phyloP scores from a whole-genome alignment of 2,797 vertebrate species.

The Macroramphosus scolopax region DNA sequence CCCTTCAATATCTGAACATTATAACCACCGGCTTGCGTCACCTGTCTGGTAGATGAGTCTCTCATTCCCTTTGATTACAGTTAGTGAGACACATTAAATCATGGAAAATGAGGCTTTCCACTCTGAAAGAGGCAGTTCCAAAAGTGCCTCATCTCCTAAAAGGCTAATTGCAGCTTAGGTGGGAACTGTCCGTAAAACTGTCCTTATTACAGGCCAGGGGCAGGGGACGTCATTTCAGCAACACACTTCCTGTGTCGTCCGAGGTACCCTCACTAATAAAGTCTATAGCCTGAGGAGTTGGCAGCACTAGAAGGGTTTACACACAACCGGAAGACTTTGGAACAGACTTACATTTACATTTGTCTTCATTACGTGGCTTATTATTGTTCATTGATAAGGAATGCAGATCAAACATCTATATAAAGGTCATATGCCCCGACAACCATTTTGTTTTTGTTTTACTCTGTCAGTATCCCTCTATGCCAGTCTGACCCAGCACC shows the following conservation, averaged over 20 bases:
- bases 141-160: slow-evolving; percentile 34
- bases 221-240: slow-evolving; percentile 27
- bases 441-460: slow-evolving; percentile 58
- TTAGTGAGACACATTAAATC: slow-evolving; percentile 18
- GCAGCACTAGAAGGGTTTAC: background rate
- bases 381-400: slow-evolving; percentile 27
- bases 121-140: slow-evolving; percentile 21
- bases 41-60: background rate
- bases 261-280: slow-evolving; percentile 28
- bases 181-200: slow-evolving; percentile 42
- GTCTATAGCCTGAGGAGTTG: slow-evolving; percentile 15
- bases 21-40: slow-evolving; percentile 9
- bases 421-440: slow-evolving; percentile 37
- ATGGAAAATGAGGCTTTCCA: slow-evolving; percentile 25
- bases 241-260: slow-evolving; percentile 45
- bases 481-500: slow-evolving; percentile 56
- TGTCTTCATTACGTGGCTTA: slow-evolving; percentile 1
- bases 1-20: slow-evolving; percentile 6
- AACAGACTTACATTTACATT: slow-evolving; percentile 2
- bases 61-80: slow-evolving; percentile 15
- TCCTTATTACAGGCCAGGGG: slow-evolving; percentile 43
- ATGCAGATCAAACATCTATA: slow-evolving; percentile 41
- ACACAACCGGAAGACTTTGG: slow-evolving; percentile 13
- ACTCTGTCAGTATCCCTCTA: slow-evolving; percentile 46
- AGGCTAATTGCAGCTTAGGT: slow-evolving; percentile 50